A percentile compares a stretch with the other conserved stretches of the same genome.
These are phyloP conservation scores for Epinotia ramella DNA, from an alignment of 2,888 invertebrate genomes.

Conservation along the genomic window DNA sequence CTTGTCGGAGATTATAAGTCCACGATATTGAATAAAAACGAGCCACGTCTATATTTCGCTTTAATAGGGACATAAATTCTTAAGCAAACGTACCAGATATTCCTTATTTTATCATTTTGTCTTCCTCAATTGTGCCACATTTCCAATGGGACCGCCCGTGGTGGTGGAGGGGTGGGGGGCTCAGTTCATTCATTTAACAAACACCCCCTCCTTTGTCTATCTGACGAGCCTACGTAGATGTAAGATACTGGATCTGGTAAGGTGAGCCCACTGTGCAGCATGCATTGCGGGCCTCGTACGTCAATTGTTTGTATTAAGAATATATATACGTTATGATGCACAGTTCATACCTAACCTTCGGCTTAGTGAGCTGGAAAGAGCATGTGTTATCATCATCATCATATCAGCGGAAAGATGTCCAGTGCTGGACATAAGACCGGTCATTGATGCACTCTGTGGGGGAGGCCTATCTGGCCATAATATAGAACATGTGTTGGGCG, in stretches of 20 bases:
- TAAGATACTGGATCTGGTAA: conserved; percentile 26
- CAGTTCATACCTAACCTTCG: too few species aligned
- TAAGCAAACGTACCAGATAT: conserved; percentile 58
- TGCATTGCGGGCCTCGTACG: too few species aligned
- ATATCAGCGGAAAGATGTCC: too few species aligned
- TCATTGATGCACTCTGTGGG: too few species aligned
- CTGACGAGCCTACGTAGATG: conserved; percentile 24
- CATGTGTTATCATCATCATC: too few species aligned
- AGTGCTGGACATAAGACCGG: too few species aligned
- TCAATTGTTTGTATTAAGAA: too few species aligned
- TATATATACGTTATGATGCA: too few species aligned
- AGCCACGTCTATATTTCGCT: conserved; percentile 33
- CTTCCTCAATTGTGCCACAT: conserved; percentile 63
- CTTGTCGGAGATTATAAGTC: conserved; percentile 29
- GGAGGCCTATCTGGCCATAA: too few species aligned
- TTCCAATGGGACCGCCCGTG: conserved; percentile 62
- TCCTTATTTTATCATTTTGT: conserved; percentile 65
- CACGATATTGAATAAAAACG: conserved; percentile 38
- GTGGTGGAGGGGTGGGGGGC: conserved; percentile 52
- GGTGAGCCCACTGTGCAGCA: too few species aligned
- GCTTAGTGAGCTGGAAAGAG: too few species aligned
- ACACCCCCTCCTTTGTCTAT: conserved; percentile 55
- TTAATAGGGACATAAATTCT: conserved; percentile 60
- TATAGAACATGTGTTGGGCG: too few species aligned
- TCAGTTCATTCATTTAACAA: conserved; percentile 68